These are phyloP conservation scores for Drosophila equinoxialis DNA, from an alignment of 1,140 invertebrate species.

Conservation along the genomic window DNA sequence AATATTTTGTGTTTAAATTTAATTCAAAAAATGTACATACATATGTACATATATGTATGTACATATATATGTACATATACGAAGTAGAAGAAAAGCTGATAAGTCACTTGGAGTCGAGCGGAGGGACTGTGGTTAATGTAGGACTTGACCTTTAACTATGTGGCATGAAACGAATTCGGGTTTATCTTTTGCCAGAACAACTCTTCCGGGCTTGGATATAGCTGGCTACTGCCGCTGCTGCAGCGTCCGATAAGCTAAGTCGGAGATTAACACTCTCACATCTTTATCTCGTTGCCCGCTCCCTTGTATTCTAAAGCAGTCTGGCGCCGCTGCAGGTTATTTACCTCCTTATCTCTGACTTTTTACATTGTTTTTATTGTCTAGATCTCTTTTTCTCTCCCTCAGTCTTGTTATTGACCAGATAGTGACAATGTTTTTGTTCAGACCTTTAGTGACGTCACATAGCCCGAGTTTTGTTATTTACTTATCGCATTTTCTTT, in stretches of 20 bases:
- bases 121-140: constrained; percentile 3
- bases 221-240: constrained; percentile 34
- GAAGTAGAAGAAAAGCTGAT: constrained; percentile 43
- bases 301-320: constrained; percentile 16
- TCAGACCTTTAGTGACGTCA: constrained; percentile 60
- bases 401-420: constrained; percentile 6
- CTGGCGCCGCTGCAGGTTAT: constrained; percentile 69
- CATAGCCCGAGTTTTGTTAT: constrained; percentile 33
- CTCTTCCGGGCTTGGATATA: constrained; percentile 60
- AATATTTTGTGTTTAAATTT: constrained; percentile 60
- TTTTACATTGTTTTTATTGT: constrained; percentile 51
- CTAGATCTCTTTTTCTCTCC: constrained; percentile 2
- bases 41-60: constrained; percentile 16
- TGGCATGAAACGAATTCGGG: constrained; percentile 5
- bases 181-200: constrained; percentile 63
- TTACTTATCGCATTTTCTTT: constrained; percentile 29
- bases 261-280: constrained; percentile 41
- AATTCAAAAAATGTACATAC: constrained; percentile 49
- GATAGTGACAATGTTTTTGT: constrained; percentile 28
- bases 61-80: constrained; percentile 22
- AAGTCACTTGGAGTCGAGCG: constrained; percentile 8
- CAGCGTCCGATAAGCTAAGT: constrained; percentile 33
- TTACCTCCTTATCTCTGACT: constrained; percentile 74
- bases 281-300: constrained; percentile 54
- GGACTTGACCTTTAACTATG: constrained; percentile 36